These are phyloP conservation scores for Heteractis magnifica DNA, from an alignment of 92 coral and sea anemone genomes.

Conservation along the genomic window DNA sequence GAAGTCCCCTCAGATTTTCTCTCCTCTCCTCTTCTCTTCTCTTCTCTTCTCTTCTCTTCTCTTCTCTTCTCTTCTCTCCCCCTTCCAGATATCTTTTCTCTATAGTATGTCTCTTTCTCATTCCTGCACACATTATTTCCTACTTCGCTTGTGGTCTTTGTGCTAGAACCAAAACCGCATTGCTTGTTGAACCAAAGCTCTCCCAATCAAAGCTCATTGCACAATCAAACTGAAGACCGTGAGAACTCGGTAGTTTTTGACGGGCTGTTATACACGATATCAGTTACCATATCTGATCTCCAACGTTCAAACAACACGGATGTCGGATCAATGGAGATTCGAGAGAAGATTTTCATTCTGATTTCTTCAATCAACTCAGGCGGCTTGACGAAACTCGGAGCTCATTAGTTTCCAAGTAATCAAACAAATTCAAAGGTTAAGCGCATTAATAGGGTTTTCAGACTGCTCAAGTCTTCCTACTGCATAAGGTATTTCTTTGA, in stretches of 20 bases:
- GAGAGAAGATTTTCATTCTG: conserved; percentile 13
- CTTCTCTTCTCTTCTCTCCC: neutral
- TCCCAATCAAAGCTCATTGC: conserved; percentile 3
- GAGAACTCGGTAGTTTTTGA: conserved; percentile 11
- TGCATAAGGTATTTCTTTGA: neutral
- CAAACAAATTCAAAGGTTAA: neutral
- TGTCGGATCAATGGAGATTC: conserved; percentile 22
- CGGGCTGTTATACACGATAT: conserved; percentile 22
- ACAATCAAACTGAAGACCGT: conserved; percentile 23
- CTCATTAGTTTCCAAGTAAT: neutral
- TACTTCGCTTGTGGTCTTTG: no score
- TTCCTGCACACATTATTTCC: no score
- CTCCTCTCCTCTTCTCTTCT: no score
- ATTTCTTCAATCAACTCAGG: neutral
- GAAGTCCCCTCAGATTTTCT: no score
- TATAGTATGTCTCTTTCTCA: neutral
- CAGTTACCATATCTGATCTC: conserved; percentile 13
- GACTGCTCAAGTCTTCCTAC: neutral
- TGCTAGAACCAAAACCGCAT: no score
- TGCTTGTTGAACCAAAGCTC: neutral
- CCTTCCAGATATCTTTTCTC: neutral
- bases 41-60: neutral
- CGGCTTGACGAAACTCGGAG: neutral
- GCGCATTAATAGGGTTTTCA: neutral
- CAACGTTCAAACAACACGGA: conserved; percentile 29